Conservation (phyloP, 2,797 vertebrate genomes). For the Typhlichthys eigenmanni region DNA sequence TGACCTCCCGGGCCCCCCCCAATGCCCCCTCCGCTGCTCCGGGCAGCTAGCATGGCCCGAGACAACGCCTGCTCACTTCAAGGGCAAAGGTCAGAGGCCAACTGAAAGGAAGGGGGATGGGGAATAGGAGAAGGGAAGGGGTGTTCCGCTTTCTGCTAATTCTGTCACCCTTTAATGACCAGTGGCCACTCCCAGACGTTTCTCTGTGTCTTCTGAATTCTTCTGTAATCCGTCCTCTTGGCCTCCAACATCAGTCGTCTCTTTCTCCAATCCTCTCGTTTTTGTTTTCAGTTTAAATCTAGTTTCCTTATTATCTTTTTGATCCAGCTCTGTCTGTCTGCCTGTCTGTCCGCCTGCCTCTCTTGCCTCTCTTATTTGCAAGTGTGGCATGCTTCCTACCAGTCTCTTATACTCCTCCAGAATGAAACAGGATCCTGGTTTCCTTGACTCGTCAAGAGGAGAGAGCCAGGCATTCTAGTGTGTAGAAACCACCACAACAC, state of each 20-base stretch:
- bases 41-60: constrained; percentile 85
- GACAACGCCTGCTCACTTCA: constrained; percentile 38
- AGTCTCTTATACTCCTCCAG: constrained; percentile 80
- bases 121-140: not conserved
- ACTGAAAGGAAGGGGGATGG: constrained; percentile 2
- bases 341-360: constrained; percentile 21
- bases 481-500: constrained; percentile 46
- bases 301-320: not conserved
- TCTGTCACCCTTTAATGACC: constrained; percentile 2
- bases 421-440: constrained; percentile 88
- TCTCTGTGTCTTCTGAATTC: not conserved
- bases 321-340: constrained; percentile 1
- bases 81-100: constrained; percentile 42
- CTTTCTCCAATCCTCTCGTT: not conserved
- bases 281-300: not conserved
- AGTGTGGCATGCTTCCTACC: too few relatives aligned
- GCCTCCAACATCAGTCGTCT: not conserved
- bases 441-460: constrained; percentile 72
- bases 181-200: constrained; percentile 10
- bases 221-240: not conserved
- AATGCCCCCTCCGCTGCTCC: constrained; percentile 73
- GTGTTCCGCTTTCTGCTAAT: constrained; percentile 14
- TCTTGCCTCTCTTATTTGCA: constrained; percentile 33
- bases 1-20: constrained; percentile 68
- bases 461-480: constrained; percentile 67